phyloP scores from a whole-genome alignment of 2,113 vertebrate species.

The Micromys minutus region DNA sequence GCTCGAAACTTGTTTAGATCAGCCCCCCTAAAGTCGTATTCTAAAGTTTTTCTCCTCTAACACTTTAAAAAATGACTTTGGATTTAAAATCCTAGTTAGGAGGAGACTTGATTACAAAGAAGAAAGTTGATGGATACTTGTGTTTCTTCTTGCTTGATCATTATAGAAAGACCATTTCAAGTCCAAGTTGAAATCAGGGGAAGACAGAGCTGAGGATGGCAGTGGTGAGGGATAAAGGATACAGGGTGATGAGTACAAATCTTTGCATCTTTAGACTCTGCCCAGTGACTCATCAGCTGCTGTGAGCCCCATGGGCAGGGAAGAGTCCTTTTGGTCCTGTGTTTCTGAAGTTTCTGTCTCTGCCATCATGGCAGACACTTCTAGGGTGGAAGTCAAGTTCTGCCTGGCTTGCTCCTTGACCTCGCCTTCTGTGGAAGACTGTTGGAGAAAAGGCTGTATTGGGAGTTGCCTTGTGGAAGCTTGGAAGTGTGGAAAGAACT shows the following conservation, averaged over 20 bases:
- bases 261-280: background rate
- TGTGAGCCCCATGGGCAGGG: background rate
- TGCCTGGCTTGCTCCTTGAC: background rate
- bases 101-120: background rate
- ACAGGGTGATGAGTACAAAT: too few species aligned
- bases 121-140: background rate
- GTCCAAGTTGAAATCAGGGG: background rate
- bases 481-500: background rate
- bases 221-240: too few species aligned
- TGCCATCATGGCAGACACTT: accelerated
- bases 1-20: background rate
- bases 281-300: background rate
- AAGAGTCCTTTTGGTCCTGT: background rate
- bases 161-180: background rate
- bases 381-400: background rate
- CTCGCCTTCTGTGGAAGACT: too few species aligned
- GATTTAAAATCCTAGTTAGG: background rate
- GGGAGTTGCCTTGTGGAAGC: background rate
- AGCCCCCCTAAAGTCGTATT: slow-evolving; percentile 21
- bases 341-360: background rate
- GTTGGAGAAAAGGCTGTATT: background rate
- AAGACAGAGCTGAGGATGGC: accelerated
- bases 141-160: background rate
- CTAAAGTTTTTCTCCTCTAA: background rate
- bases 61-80: background rate